A percentile compares a stretch with the other conserved stretches of the same genome.
Conservation (phyloP, 2,888 invertebrate genomes). For the Drosophila merina region DNA sequence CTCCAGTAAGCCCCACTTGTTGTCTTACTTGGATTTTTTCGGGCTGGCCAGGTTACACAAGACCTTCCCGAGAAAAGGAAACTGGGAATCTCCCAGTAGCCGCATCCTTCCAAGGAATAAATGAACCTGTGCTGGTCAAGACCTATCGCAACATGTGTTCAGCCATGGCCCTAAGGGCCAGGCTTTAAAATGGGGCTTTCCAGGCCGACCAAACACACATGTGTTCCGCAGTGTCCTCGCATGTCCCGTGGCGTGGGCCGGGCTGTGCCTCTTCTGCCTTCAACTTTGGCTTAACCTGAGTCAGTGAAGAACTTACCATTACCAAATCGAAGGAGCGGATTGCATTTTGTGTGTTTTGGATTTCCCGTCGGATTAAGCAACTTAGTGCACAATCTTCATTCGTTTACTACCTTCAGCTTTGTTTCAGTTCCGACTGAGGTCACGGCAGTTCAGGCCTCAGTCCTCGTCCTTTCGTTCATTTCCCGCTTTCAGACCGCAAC, state of each 20-base stretch:
- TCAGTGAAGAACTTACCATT: conserved; percentile 66
- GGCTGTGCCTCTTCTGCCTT: conserved; percentile 37
- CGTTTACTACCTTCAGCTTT: conserved; percentile 54
- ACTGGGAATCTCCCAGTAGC: conserved; percentile 23
- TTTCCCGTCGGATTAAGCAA: conserved; percentile 77
- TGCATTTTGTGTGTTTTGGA: conserved; percentile 75
- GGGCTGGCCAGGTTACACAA: not conserved
- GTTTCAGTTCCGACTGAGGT: conserved; percentile 30
- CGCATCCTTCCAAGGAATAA: conserved; percentile 25
- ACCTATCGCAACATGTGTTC: conserved; percentile 56
- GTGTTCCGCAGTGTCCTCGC: conserved; percentile 24
- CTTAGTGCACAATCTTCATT: conserved; percentile 67
- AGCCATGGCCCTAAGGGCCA: conserved; percentile 36
- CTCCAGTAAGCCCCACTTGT: conserved; percentile 24
- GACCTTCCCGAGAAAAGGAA: conserved; percentile 18
- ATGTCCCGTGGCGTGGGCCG: conserved; percentile 35
- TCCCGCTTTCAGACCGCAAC: conserved; percentile 61
- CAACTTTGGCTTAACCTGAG: conserved; percentile 51
- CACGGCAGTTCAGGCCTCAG: conserved; percentile 28
- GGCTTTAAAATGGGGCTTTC: conserved; percentile 75
- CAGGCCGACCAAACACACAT: conserved; percentile 53
- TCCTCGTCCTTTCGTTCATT: not conserved
- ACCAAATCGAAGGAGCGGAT: conserved; percentile 49
- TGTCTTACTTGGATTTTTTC: not conserved
- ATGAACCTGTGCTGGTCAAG: conserved; percentile 52